Base-by-base conservation (phyloP, 2,888 invertebrate genomes). In the Tanypteryx hageni region DNA sequence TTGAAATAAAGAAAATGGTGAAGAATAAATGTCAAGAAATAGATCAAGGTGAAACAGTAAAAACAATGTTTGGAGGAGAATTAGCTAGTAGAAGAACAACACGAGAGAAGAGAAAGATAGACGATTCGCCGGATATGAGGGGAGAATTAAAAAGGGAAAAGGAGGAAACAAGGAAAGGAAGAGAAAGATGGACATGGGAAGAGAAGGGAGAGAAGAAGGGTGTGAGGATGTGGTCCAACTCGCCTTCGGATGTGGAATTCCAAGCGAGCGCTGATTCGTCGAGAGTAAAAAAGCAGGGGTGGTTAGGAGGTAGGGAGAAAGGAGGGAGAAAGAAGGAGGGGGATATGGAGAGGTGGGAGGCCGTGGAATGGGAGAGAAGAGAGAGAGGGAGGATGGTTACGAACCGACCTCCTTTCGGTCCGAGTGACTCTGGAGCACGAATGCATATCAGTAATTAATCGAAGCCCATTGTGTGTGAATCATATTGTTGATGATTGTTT, bases 191-290 rank as follows among this genome's bases (percentile, higher is more conserved):
- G 22, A 3, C 8, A 9, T 18, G n/a, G 84, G n/a, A 13, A 57
- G n/a, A 2, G 84, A n/a, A 10, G 85, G 22, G n/a, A 22, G 18
- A n/a, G 64, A n/a, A 14, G n/a, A 16, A 57, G n/a, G 64, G 89
- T 16, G 13, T 76, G 76, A n/a, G 64, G n/a, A 89, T 89, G 89
- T 89, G 89, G 64, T 44, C 68, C 14, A 3, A 18, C 57, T 0
- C 18, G 59, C 86, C 61, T 68, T 64, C 68, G 8, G 44, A 89
- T 89, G 89, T 89, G 89, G 56, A 18, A 61, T 44, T 83, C 64
- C n/a, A 18, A 31, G 16, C 16, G 89, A 89, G 64, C 31, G 89
- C 64, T 89, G 89, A 89, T 89, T 89, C 89, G 89, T 89, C 89
- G 89, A 44, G 27, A 44, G 64, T 83, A 89, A 89, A 89, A 89